A percentile compares a stretch with the other conserved stretches of the same genome.
Conservation (phyloP, 2,113 vertebrate species). For the Pseudonaja textilis region DNA sequence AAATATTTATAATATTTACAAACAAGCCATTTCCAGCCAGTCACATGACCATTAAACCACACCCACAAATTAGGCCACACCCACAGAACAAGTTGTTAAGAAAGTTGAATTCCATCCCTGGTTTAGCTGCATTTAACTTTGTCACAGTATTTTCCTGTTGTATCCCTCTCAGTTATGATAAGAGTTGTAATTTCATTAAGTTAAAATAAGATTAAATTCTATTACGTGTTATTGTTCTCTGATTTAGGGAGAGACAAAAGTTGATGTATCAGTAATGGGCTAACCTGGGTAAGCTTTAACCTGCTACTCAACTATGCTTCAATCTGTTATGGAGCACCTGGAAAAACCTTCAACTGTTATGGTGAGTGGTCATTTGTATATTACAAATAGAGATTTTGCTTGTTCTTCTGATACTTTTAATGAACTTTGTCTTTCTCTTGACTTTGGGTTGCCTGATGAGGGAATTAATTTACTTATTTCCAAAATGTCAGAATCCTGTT, state of each 20-base stretch:
- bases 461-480: constrained; percentile 30
- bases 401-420: neutral
- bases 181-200: neutral
- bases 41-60: too few relatives aligned
- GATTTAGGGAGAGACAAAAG: neutral
- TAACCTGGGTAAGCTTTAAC: too few relatives aligned
- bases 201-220: neutral
- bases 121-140: neutral
- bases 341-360: neutral
- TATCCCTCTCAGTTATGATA: neutral
- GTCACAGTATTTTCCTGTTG: neutral
- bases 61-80: too few relatives aligned
- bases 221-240: neutral
- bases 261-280: neutral
- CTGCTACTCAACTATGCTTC: too few relatives aligned
- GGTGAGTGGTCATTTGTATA: neutral
- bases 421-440: constrained; percentile 12
- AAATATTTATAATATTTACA: too few relatives aligned
- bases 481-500: constrained; percentile 1
- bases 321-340: neutral
- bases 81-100: too few relatives aligned
- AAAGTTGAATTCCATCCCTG: too few relatives aligned
- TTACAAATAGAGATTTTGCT: neutral
- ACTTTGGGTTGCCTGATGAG: constrained; percentile 11
- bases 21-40: too few relatives aligned